Evolutionary conservation across 2,113 vertebrate species (phyloP).

Genomic region (Cyprinus carpio): DNA sequence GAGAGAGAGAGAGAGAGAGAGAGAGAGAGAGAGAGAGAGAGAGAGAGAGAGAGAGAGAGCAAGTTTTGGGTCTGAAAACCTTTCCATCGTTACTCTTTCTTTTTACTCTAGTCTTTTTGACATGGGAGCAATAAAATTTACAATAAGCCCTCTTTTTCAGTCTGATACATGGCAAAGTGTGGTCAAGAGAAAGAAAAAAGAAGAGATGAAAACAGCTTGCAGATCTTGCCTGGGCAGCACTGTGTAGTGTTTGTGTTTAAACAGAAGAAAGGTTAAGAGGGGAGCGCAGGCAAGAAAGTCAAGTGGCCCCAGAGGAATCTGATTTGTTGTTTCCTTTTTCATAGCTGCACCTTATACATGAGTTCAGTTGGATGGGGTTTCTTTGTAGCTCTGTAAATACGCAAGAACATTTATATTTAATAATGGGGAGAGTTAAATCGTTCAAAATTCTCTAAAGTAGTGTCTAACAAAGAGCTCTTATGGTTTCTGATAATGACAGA

Average conservation of each 20-base stretch:
- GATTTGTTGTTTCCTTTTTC: slow-evolving; percentile 58
- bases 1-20: slow-evolving; percentile 48
- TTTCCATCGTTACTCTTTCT: slow-evolving; percentile 92
- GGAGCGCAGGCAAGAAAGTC: slow-evolving; percentile 45
- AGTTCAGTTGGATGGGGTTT: neutral
- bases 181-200: slow-evolving; percentile 65
- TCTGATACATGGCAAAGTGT: slow-evolving; percentile 79
- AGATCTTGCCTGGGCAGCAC: slow-evolving; percentile 68
- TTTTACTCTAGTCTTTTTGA: slow-evolving; percentile 91
- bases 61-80: slow-evolving; percentile 84
- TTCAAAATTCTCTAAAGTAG: neutral
- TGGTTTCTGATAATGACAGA: slow-evolving; percentile 62
- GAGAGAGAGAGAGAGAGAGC: slow-evolving; percentile 48
- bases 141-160: slow-evolving; percentile 76
- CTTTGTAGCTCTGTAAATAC: neutral
- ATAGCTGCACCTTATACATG: neutral
- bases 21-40: slow-evolving; percentile 69
- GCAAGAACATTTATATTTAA: neutral
- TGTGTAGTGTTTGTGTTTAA: slow-evolving; percentile 75
- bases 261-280: slow-evolving; percentile 62
- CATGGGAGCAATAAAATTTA: slow-evolving; percentile 91
- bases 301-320: slow-evolving; percentile 56
- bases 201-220: slow-evolving; percentile 50
- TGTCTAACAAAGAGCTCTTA: slow-evolving; percentile 53
- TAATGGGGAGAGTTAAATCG: neutral